Percentiles rank a stretch among this genome's conserved stretches.
Evolutionary conservation across 1,140 invertebrate genomes (phyloP).

Genomic region (honey bee (Apis mellifera)): DNA sequence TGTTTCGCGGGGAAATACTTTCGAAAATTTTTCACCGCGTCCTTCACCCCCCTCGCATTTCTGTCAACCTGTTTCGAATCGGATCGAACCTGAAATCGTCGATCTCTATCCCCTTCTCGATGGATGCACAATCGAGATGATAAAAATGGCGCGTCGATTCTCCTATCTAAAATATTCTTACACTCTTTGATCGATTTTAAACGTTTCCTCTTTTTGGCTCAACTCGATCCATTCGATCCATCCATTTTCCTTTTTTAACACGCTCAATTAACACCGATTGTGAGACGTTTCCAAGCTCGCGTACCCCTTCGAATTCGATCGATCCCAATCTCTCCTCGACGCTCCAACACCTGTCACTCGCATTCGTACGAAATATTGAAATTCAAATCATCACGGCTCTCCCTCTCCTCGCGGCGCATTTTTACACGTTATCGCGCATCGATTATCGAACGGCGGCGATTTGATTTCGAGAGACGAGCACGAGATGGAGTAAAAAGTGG

Average conservation of each 20-base stretch:
- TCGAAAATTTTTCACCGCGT: constrained; percentile 54
- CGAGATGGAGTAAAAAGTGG: neutral
- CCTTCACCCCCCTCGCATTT: constrained; percentile 1
- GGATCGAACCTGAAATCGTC: constrained; percentile 16
- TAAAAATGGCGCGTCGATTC: too few species aligned
- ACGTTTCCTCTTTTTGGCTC: too few species aligned
- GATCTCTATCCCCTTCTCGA: too few species aligned
- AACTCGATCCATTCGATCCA: too few species aligned
- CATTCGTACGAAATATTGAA: constrained; percentile 11
- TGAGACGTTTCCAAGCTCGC: neutral
- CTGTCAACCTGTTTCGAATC: constrained; percentile 2
- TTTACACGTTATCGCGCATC: neutral
- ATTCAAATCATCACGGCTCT: neutral
- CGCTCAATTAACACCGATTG: neutral
- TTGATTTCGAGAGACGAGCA: neutral
- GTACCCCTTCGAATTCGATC: neutral
- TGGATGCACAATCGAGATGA: too few species aligned
- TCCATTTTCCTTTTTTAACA: neutral
- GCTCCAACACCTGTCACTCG: neutral
- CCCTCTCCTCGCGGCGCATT: neutral
- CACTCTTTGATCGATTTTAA: too few species aligned
- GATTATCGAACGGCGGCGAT: neutral
- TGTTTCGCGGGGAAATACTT: constrained; percentile 65
- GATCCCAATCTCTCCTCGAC: neutral
- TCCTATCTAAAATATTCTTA: too few species aligned